Percentiles rank a stretch among this genome's conserved stretches.
Conservation (phyloP, 2,888 invertebrate species). For the Leptodirus hochenwartii region DNA sequence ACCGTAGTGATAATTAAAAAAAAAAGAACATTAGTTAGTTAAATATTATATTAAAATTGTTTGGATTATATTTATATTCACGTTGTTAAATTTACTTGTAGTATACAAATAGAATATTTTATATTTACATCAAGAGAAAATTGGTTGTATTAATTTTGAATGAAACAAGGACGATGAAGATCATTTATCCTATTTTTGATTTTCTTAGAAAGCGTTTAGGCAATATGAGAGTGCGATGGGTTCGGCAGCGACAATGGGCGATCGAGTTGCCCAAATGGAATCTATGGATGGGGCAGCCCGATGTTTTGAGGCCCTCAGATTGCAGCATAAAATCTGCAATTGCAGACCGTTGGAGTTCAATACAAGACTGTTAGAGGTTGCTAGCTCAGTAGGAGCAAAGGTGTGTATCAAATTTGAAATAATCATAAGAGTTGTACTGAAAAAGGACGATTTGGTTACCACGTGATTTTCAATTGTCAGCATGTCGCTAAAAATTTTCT, state of each 20-base stretch:
- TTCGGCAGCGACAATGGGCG: conserved; percentile 58
- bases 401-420: conserved; percentile 28
- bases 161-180: not conserved
- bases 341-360: conserved; percentile 75
- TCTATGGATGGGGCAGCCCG: conserved; percentile 78
- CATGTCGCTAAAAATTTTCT: too few relatives aligned
- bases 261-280: conserved; percentile 74
- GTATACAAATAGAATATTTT: not conserved
- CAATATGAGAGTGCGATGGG: conserved; percentile 82
- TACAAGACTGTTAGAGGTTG: conserved; percentile 64
- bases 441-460: too few relatives aligned
- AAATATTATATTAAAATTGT: too few relatives aligned
- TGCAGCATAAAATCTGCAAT: conserved; percentile 72
- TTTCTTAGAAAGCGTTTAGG: conserved; percentile 43
- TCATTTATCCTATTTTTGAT: conserved; percentile 7
- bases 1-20: too few relatives aligned
- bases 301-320: conserved; percentile 55
- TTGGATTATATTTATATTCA: too few relatives aligned
- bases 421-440: not conserved
- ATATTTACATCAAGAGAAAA: not conserved
- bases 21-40: too few relatives aligned
- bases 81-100: conserved; percentile 3
- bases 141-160: not conserved
- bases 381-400: conserved; percentile 73
- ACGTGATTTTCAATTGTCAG: too few relatives aligned